These are phyloP conservation scores for Acanthosepion pharaonis DNA, from an alignment of 2,888 invertebrate genomes.

Conservation along the genomic window DNA sequence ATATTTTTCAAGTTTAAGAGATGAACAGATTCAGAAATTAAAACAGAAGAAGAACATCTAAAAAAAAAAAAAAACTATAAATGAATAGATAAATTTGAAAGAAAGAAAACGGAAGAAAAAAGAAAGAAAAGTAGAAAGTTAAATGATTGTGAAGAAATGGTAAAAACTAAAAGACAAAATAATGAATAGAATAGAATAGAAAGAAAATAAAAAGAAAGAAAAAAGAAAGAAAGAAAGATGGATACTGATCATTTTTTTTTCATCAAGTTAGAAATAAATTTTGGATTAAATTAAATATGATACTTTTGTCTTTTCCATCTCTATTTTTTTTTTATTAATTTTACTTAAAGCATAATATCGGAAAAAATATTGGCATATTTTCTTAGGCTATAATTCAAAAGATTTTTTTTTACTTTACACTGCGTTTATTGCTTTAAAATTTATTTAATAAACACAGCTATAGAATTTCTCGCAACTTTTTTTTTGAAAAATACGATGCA, in stretches of 20 bases:
- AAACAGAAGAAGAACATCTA: too few species aligned
- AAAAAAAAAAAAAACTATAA: too few species aligned
- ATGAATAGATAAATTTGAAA: too few species aligned
- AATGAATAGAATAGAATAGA: not conserved
- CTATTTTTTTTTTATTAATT: not conserved
- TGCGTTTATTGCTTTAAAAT: not conserved
- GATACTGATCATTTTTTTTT: not conserved
- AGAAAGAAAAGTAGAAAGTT: too few species aligned
- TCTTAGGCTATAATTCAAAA: not conserved
- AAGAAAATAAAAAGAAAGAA: not conserved
- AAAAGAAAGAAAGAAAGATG: not conserved
- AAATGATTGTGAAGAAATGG: not conserved
- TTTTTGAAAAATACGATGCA: not conserved
- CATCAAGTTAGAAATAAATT: not conserved
- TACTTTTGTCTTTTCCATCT: slow-evolving; percentile 15
- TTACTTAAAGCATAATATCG: not conserved
- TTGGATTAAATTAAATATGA: not conserved
- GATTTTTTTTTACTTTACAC: not conserved
- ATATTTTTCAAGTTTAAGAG: too few species aligned
- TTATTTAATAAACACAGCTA: slow-evolving; percentile 1
- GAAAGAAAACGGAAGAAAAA: too few species aligned
- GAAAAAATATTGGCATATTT: not conserved
- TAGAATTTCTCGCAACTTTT: slow-evolving; percentile 15
- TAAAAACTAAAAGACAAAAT: not conserved
- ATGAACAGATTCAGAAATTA: too few species aligned